A percentile compares a stretch with the other conserved stretches of the same genome.
Conservation (phyloP, 2,888 invertebrate genomes). For the Mimas tiliae region DNA sequence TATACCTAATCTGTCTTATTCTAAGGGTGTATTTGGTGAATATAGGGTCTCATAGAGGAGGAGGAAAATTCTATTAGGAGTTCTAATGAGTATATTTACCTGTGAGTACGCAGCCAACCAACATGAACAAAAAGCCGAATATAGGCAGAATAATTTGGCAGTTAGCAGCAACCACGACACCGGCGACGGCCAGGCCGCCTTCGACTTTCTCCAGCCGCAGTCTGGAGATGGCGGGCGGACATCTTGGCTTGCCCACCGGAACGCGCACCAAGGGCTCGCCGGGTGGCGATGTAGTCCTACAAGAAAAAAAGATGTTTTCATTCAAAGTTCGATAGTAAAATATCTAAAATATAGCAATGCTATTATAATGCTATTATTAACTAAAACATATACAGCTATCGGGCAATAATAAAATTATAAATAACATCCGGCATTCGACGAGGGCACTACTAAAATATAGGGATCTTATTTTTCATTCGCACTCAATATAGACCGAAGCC, state of each 20-base stretch:
- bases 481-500: constrained; percentile 13
- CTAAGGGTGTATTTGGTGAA: too few relatives aligned
- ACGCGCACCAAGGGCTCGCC: constrained; percentile 86
- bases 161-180: constrained; percentile 90
- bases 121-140: constrained; percentile 90
- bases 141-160: constrained; percentile 91
- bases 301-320: constrained; percentile 38
- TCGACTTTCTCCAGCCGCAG: constrained; percentile 91
- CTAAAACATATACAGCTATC: not conserved
- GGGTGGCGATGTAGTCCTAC: constrained; percentile 79
- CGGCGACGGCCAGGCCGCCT: constrained; percentile 90
- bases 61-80: not conserved
- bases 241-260: constrained; percentile 80
- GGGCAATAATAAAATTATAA: not conserved
- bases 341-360: not conserved
- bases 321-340: not conserved
- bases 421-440: not conserved
- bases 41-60: not conserved
- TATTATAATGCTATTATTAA: too few relatives aligned
- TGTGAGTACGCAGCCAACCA: constrained; percentile 90
- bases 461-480: constrained; percentile 7
- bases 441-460: not conserved
- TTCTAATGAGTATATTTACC: constrained; percentile 75
- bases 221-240: constrained; percentile 88
- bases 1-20: too few relatives aligned